Conservation (phyloP, 1,140 invertebrate species). For the Drosophila ironensis region DNA sequence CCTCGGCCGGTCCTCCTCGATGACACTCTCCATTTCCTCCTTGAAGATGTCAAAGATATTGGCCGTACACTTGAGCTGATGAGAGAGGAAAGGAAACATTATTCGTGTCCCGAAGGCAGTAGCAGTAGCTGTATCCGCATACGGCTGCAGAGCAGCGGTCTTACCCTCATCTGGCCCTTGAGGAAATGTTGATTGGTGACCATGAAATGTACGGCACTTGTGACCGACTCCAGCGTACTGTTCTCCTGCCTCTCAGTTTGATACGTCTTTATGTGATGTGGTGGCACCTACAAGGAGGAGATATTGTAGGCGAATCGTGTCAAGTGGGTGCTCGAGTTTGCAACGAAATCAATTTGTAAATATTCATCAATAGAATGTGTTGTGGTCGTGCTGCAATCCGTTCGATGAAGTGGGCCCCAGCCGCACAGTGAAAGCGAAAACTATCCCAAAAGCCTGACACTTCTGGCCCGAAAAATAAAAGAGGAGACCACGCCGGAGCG, state of each 20-base stretch:
- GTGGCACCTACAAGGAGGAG: conserved; percentile 59
- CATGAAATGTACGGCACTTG: conserved; percentile 83
- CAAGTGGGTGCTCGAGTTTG: conserved; percentile 44
- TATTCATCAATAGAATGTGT: conserved; percentile 47
- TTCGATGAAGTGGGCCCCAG: conserved; percentile 31
- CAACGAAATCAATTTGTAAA: conserved; percentile 64
- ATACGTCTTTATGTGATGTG: conserved; percentile 77
- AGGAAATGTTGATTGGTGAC: conserved; percentile 84
- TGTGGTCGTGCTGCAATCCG: conserved; percentile 33
- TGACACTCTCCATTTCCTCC: conserved; percentile 77
- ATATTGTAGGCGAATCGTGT: conserved; percentile 47
- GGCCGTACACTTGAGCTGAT: conserved; percentile 78
- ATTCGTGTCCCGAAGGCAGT: conserved; percentile 13
- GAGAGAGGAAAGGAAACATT: background rate
- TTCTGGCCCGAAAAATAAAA: conserved; percentile 56
- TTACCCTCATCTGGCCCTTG: conserved; percentile 83
- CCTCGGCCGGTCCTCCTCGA: conserved; percentile 78
- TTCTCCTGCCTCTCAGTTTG: conserved; percentile 73
- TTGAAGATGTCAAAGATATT: conserved; percentile 80
- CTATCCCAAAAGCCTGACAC: conserved; percentile 35
- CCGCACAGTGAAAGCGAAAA: conserved; percentile 24
- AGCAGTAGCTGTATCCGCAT: background rate
- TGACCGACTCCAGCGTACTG: conserved; percentile 72
- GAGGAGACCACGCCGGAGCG: conserved; percentile 42
- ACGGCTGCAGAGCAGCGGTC: background rate